Conservation (phyloP, 2,888 invertebrate genomes). For the Agonopterix alstromeriana region DNA sequence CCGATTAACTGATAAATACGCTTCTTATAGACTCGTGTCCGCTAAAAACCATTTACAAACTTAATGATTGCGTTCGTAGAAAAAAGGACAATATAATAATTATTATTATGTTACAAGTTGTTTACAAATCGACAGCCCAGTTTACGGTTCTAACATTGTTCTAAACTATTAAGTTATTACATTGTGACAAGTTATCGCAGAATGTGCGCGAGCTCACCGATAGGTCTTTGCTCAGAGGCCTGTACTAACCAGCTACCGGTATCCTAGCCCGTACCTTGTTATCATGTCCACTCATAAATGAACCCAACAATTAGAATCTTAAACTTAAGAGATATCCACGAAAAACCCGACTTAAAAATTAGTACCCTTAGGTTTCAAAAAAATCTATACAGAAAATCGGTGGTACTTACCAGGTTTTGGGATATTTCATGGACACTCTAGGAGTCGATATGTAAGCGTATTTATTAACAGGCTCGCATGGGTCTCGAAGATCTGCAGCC, state of each 20-base stretch:
- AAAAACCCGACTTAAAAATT: not conserved
- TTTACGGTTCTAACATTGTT: constrained; percentile 22
- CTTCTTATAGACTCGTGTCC: constrained; percentile 44
- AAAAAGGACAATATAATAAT: constrained; percentile 28
- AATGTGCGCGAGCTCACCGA: not conserved
- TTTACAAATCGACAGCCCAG: constrained; percentile 31
- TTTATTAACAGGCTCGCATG: constrained; percentile 7
- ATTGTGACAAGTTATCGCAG: constrained; percentile 9
- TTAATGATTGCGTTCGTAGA: constrained; percentile 66
- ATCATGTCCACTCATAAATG: constrained; percentile 1
- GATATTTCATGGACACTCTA: not conserved
- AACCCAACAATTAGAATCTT: too few relatives aligned
- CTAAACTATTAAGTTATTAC: constrained; percentile 8
- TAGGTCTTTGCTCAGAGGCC: too few relatives aligned
- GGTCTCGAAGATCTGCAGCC: constrained; percentile 11
- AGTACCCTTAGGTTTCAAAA: not conserved
- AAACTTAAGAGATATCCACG: not conserved
- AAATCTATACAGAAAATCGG: not conserved
- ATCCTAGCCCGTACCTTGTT: not conserved
- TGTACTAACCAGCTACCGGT: too few relatives aligned
- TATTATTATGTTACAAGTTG: constrained; percentile 57
- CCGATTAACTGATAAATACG: constrained; percentile 13
- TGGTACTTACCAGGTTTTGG: constrained; percentile 1
- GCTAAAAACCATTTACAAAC: constrained; percentile 61
- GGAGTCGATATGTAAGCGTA: constrained; percentile 11